phyloP scores from a whole-genome alignment of 2,113 vertebrate genomes.

The Heterotis niloticus region DNA sequence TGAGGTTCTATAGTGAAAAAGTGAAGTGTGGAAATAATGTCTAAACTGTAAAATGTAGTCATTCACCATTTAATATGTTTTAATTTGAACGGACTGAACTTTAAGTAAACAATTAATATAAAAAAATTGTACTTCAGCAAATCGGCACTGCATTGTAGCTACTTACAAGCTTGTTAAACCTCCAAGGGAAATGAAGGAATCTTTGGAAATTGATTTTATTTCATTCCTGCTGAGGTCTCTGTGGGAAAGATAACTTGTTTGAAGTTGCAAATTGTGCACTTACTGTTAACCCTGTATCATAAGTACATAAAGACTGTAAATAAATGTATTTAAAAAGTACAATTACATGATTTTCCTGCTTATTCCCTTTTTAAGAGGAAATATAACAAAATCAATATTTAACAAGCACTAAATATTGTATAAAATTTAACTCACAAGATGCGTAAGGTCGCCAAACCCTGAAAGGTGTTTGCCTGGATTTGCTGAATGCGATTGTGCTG shows the following conservation, averaged over 20 bases:
- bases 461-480: constrained; percentile 78
- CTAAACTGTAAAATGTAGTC: too few species aligned
- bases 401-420: too few species aligned
- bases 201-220: constrained; percentile 78
- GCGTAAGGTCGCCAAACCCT: constrained; percentile 75
- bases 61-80: too few species aligned
- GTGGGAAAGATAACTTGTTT: constrained; percentile 34
- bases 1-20: too few species aligned
- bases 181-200: constrained; percentile 77
- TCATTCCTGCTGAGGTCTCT: constrained; percentile 92
- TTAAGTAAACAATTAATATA: too few species aligned
- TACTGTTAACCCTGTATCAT: background rate
- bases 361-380: too few species aligned
- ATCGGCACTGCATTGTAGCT: background rate
- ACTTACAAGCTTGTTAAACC: constrained; percentile 91
- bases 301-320: background rate
- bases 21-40: too few species aligned
- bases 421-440: constrained; percentile 76
- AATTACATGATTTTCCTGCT: too few species aligned
- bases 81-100: too few species aligned
- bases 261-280: background rate
- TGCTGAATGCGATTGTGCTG: constrained; percentile 85
- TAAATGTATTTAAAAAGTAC: background rate
- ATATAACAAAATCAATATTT: too few species aligned
- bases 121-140: too few species aligned